A percentile compares a stretch with the other conserved stretches of the same genome.
These are phyloP conservation scores for Andinoacara biseriatus DNA, from an alignment of 2,113 vertebrate genomes.

Conservation along the genomic window DNA sequence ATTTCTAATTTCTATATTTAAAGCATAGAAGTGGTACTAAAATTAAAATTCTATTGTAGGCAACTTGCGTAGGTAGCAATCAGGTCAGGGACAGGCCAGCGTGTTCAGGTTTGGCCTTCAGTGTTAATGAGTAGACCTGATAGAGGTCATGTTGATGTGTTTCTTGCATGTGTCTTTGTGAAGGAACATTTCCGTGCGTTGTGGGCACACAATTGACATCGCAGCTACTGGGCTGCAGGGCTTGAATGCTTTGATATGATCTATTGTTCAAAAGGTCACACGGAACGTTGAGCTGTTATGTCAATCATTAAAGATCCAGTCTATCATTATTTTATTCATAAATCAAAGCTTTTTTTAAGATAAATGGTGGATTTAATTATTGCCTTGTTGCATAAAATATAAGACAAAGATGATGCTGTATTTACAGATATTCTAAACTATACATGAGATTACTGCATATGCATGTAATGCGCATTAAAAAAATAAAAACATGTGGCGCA, in stretches of 20 bases:
- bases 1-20: neutral
- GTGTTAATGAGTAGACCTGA: neutral
- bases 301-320: constrained; percentile 32
- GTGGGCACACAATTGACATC: constrained; percentile 17
- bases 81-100: neutral
- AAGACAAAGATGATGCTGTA: neutral
- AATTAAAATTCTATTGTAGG: neutral
- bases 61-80: neutral
- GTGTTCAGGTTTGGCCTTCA: constrained; percentile 2
- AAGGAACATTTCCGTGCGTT: constrained; percentile 1
- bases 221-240: constrained; percentile 17
- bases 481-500: too few relatives aligned
- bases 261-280: constrained; percentile 50
- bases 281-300: constrained; percentile 13
- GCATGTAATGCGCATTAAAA: constrained; percentile 4
- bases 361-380: neutral
- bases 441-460: neutral
- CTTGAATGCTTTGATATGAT: constrained; percentile 18
- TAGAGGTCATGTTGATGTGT: neutral
- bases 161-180: constrained; percentile 9
- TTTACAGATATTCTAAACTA: neutral
- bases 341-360: neutral
- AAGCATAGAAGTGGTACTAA: neutral
- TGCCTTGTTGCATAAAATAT: neutral
- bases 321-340: neutral